Conservation (phyloP, 2,113 vertebrate genomes). For the Forbesichthys agassizii region DNA sequence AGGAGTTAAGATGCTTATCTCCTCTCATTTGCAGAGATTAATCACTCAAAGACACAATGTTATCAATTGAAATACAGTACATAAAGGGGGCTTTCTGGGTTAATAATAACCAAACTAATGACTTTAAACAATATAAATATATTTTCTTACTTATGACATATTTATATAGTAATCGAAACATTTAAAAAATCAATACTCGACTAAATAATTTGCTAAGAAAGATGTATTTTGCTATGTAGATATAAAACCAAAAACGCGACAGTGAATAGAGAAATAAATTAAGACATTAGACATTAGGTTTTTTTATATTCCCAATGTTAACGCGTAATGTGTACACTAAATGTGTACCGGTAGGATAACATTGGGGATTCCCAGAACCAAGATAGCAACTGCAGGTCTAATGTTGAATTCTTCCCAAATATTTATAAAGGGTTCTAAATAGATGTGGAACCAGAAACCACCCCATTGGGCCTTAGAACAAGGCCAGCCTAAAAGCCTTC, state of each 20-base stretch:
- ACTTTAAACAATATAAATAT: too few species aligned
- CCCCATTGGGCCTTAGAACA: not conserved
- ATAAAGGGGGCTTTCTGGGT: too few species aligned
- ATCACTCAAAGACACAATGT: conserved; percentile 9
- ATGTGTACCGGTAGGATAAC: not conserved
- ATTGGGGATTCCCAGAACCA: not conserved
- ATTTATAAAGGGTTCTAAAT: conserved; percentile 7
- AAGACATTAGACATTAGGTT: not conserved
- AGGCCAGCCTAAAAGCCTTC: not conserved
- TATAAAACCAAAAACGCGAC: too few species aligned
- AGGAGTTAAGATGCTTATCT: conserved; percentile 46
- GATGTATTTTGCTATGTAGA: too few species aligned
- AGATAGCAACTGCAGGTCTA: not conserved
- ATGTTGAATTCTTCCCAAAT: conserved; percentile 15
- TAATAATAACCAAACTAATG: too few species aligned
- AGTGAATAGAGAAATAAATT: not conserved
- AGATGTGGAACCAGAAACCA: not conserved
- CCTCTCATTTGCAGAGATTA: conserved; percentile 18
- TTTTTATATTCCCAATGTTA: not conserved
- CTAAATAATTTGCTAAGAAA: too few species aligned
- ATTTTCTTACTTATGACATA: too few species aligned
- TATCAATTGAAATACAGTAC: not conserved
- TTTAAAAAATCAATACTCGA: too few species aligned
- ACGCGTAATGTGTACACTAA: not conserved
- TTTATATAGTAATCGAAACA: too few species aligned